Evolutionary conservation across 2,797 vertebrate species (phyloP), one percentile per base, ranked within the genome.

Genomic region (Scarus forsteni): DNA sequence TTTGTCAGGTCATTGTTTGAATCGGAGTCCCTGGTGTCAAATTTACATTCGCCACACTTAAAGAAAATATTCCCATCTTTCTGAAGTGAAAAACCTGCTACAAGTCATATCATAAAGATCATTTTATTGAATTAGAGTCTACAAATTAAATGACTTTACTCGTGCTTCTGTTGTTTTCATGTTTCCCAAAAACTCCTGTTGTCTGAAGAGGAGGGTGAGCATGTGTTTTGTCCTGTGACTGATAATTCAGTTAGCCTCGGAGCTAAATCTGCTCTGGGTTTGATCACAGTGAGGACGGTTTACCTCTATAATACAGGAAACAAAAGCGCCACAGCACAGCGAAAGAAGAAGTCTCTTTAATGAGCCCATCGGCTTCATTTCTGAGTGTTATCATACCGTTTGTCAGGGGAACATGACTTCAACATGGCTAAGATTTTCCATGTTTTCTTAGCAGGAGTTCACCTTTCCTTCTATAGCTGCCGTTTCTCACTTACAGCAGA

Each of bases 191-290:
- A 53, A 57, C 1, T 12, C 51, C 48, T 15, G 48, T 45, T 48
- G 55, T 79, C 57, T 66, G 49, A 59, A 19, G 56, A 74, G 45
- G 45, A 73, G 73, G 63, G 40, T 46, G 8, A 81, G 62, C 77
- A 78, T 75, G 79, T 65, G 83, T 77, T 67, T 42, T 64, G 81
- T 89, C 90, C 79, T 86, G 80, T 91, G 91, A 92, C 84, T 80
- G 73, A 34, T 89, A 87, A 93, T 87, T 89, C 73, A 84, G 81
- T 92, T 79, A 73, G 56, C 82, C 66, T 81, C 51, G 74, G 73
- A 81, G 76, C 73, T 71, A 70, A 56, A 64, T 70, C 69, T 57
- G 3, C 14, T 72, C 65, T 63, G 61, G 7, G 13, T 75, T 74
- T 60, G 70, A 81, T 73, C 75, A 81, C 40, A 61, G 57, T 8